Conservation (phyloP, 1,140 invertebrate genomes). For the Brachionus sp. region DNA sequence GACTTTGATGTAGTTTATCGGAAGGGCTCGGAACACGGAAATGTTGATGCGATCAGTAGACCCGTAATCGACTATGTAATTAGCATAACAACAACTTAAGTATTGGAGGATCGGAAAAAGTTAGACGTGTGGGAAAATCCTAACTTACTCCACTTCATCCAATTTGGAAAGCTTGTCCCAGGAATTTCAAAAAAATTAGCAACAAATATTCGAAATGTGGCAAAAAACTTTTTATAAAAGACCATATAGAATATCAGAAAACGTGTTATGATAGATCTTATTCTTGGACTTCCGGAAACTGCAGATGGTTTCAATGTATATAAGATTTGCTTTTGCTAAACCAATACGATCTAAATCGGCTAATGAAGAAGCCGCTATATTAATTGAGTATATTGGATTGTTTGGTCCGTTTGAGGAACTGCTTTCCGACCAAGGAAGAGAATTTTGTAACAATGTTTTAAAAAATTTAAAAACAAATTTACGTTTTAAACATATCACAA, state of each 20-base stretch:
- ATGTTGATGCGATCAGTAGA: too few relatives aligned
- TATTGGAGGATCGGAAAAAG: neutral
- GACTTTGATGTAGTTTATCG: too few relatives aligned
- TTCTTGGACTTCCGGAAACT: neutral
- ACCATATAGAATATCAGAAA: too few relatives aligned
- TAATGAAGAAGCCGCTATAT: neutral
- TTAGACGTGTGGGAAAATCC: neutral
- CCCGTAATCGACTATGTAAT: neutral
- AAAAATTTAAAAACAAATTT: neutral
- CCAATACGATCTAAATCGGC: slow-evolving; percentile 1
- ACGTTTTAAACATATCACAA: neutral
- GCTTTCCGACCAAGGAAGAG: neutral
- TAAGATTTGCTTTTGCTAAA: neutral
- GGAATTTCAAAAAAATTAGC: neutral
- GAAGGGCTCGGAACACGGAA: too few relatives aligned
- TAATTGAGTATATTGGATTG: neutral
- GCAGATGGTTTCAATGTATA: neutral
- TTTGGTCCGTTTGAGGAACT: slow-evolving; percentile 13
- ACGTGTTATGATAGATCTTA: too few relatives aligned
- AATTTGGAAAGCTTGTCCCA: neutral
- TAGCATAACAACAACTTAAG: neutral
- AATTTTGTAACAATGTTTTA: slow-evolving; percentile 1
- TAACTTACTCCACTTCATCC: neutral
- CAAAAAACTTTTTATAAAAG: neutral
- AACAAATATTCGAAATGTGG: neutral